phyloP scores from a whole-genome alignment of 2,113 vertebrate genomes.

The Falco punctatus region DNA sequence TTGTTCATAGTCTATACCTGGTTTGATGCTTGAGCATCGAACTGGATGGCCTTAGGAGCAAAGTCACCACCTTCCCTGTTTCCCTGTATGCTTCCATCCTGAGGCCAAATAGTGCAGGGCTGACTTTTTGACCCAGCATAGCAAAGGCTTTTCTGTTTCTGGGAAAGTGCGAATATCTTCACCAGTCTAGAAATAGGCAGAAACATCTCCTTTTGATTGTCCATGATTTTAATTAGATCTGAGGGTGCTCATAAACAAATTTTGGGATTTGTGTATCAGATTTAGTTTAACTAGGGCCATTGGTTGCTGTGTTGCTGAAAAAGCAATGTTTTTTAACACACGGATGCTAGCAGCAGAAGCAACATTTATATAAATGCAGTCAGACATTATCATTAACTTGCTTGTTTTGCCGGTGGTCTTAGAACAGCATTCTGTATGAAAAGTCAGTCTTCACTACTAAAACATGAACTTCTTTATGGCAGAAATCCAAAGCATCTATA shows the following conservation, averaged over 20 bases:
- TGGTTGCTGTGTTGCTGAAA: neutral
- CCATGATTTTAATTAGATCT: neutral
- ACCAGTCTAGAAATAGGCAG: neutral
- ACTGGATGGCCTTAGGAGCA: neutral
- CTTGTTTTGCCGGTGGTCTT: neutral
- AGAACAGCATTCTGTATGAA: neutral
- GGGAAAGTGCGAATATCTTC: neutral
- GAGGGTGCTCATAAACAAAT: neutral
- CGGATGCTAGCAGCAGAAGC: neutral
- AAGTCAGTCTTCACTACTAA: neutral
- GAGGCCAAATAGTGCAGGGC: neutral
- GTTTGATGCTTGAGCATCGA: fast-evolving
- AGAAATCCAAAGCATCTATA: neutral
- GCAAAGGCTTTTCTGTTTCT: neutral
- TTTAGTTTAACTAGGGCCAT: neutral
- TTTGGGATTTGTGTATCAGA: neutral
- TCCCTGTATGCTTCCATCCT: neutral
- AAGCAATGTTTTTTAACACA: neutral
- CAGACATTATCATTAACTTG: neutral
- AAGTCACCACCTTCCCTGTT: neutral
- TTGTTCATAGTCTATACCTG: neutral
- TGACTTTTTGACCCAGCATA: neutral
- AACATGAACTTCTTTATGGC: neutral
- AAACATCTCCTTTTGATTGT: neutral
- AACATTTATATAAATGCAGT: neutral